Evolutionary conservation across 2,113 vertebrate genomes (phyloP), one percentile per base, ranked within the genome.

Genomic region (Oreochromis niloticus): DNA sequence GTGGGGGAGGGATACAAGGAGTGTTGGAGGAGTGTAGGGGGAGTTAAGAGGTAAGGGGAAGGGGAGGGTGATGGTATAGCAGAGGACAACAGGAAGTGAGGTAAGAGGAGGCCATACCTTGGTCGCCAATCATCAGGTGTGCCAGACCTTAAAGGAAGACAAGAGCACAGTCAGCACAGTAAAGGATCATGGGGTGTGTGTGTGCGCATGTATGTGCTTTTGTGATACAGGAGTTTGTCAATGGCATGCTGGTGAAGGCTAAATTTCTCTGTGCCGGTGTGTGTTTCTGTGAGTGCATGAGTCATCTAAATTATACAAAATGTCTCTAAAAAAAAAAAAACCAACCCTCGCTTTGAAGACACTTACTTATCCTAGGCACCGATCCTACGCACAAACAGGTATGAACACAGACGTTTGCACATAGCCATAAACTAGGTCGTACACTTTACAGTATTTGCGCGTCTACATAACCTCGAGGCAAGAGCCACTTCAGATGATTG

Each of bases 71-170:
- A 95, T 95, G 96, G 90, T 82, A 94, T 88, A 95, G 94, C 91
- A 93, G 91, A 94, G 88, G 90, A 96, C 94, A 93, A 94, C 94
- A 94, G 93, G 97, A 97, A 98, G 97, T 98, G 98, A 98, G 97
- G 97, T 97, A 98, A 97, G 97, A 97, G 96, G 97, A 97, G 90
- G 97, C 97, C 99, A 98, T 99, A 99, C 99, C 99, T 99, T 99
- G 98, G 98, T 99, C 99, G 98, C 98, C 98, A 98, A 98, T 98
- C 99, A 99, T 99, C 99, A 99, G 97, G 98, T 99, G 98, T 96
- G 99, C 99, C 98, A 99, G 98, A 99, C 99, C 99, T 99, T 99
- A 97, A 99, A 98, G 97, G 98, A 97, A 99, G 97, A 99, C 98
- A 99, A 99, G 98, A 99, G 98, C 98, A 99, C 96, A 99, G 98